Base-by-base conservation (phyloP, 1,140 invertebrate genomes). In the Luehdorfia chinensis region DNA sequence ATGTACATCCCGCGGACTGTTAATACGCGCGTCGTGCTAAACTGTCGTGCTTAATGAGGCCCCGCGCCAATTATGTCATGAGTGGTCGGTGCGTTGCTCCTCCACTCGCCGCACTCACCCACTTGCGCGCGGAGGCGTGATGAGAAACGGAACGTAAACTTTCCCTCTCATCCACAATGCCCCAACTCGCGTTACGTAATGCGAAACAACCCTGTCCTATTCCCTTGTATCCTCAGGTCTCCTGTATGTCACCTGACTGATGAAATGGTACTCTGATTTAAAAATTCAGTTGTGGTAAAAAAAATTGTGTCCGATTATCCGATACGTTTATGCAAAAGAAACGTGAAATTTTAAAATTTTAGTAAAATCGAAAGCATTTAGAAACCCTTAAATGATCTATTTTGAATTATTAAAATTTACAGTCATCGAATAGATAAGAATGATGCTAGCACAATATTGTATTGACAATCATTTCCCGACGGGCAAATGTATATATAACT, bases 71-170 rank as follows among this genome's bases (percentile, higher is more conserved):
- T 85, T 83, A 75, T 63, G 66, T 78, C 69, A 83, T 70, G 73
- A 72, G 50, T 85, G 69, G 68, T 52, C 75, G 77, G 73, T 75
- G 60, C 78, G 68, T 77, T 80, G 78, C 60, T 66, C 34, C 65
- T n/a, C 52, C 75, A 73, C 62, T 74, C 63, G 75, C 77, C 80
- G 72, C 66, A 81, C 74, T 85, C 76, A 80, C 81, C 81, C 68
- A 85, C 55, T 67, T 85, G 72, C 56, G 71, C 81, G 64, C 50
- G 47, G 58, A 75, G 60, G 69, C 81, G 78, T 85, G 72, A 66
- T 75, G 71, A 74, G 70, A 66, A 66, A 59, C 69, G 60, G 61
- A 60, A 56, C 60, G 60, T 59, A 58, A 68, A 83, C 80, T 84
- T 84, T 84, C 80, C 78, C 80, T 84, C 78, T 84, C 78, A 58